Conservation (phyloP, 2,113 vertebrate genomes). For the Pampusana beccarii region DNA sequence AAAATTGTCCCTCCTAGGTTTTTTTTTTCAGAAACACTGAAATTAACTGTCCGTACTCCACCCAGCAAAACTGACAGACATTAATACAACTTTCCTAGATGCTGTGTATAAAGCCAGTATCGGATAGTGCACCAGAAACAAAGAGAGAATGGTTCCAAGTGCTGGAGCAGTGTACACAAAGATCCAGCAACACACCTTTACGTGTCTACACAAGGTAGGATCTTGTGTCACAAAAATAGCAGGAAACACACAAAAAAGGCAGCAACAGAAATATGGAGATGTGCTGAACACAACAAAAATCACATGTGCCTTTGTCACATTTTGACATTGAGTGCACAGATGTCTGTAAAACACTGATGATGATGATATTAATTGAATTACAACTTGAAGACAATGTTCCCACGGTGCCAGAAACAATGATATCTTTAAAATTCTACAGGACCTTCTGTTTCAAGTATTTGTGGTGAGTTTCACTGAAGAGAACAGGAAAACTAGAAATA, state of each 20-base stretch:
- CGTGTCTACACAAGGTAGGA: not conserved
- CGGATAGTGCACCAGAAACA: not conserved
- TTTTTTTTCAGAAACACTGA: not conserved
- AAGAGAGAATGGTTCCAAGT: not conserved
- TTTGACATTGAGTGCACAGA: constrained; percentile 3
- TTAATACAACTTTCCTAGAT: not conserved
- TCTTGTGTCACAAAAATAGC: not conserved
- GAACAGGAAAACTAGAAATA: not conserved
- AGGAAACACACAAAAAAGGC: not conserved
- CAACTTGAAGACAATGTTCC: not conserved
- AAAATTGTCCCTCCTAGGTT: not conserved
- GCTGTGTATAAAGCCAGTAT: not conserved
- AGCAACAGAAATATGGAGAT: not conserved
- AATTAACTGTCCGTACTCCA: not conserved
- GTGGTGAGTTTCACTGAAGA: not conserved
- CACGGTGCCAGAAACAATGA: not conserved
- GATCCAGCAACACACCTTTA: not conserved
- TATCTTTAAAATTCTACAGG: not conserved
- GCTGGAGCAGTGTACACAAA: not conserved
- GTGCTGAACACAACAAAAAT: not conserved
- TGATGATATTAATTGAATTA: not conserved
- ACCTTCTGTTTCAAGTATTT: not conserved
- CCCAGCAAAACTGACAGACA: not conserved
- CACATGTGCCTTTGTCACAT: not conserved
- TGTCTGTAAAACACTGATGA: not conserved